Conservation (phyloP, 2,113 vertebrate genomes). For the Tupaia tana region DNA sequence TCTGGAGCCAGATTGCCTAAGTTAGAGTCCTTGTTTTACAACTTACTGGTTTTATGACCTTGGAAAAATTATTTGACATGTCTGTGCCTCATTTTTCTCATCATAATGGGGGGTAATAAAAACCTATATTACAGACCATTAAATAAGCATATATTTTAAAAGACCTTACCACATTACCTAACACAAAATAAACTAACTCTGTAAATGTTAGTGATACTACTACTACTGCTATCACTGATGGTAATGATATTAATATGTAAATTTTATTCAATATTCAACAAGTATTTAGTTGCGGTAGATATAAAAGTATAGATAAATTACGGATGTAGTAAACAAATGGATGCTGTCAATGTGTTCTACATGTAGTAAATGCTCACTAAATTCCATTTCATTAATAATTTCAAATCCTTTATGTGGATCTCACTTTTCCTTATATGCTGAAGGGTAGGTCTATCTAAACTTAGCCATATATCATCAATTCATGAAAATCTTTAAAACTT, state of each 20-base stretch:
- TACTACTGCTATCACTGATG: not conserved
- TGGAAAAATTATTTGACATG: constrained; percentile 4
- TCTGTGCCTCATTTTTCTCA: constrained; percentile 33
- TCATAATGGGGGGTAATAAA: not conserved
- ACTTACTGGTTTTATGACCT: not conserved
- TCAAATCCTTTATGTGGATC: not conserved
- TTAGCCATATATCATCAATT: not conserved
- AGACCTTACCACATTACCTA: not conserved
- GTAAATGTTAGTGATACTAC: not conserved
- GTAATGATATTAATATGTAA: not conserved
- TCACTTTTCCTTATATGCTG: constrained; percentile 13
- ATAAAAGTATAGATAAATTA: not conserved
- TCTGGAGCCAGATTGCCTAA: not conserved
- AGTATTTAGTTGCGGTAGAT: not conserved
- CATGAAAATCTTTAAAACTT: not conserved
- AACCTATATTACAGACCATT: not conserved
- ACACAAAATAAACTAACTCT: not conserved
- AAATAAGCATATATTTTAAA: constrained; percentile 5
- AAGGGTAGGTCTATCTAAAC: not conserved
- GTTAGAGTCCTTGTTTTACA: constrained; percentile 28
- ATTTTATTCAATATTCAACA: not conserved
- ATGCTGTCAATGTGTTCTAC: not conserved
- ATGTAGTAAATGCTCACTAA: not conserved
- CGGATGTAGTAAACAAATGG: not conserved
- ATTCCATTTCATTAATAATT: not conserved